A percentile compares a stretch with the other conserved stretches of the same genome.
Conservation (phyloP, 2,888 invertebrate species). For the Drosophila dives region DNA sequence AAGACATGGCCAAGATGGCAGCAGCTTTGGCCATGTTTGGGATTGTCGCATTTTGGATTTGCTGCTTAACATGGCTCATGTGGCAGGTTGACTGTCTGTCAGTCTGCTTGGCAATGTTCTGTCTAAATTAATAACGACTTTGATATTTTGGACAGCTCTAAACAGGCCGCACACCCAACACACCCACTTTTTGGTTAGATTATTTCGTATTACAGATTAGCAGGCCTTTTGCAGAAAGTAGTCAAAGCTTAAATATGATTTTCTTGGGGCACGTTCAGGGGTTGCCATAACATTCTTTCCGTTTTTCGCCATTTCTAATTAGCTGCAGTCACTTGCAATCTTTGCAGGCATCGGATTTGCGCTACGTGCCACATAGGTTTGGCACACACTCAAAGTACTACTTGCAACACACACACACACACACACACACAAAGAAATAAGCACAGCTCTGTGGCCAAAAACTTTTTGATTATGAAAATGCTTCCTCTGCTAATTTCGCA, state of each 20-base stretch:
- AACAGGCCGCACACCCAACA: background rate
- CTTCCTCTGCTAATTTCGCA: slow-evolving; percentile 40
- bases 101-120: slow-evolving; percentile 12
- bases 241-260: slow-evolving; percentile 23
- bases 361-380: slow-evolving; percentile 61
- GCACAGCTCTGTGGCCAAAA: slow-evolving; percentile 19
- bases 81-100: background rate
- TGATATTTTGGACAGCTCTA: slow-evolving; percentile 27
- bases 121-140: slow-evolving; percentile 61
- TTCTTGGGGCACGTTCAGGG: slow-evolving; percentile 56
- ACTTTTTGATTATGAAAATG: slow-evolving; percentile 46
- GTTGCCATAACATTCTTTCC: slow-evolving; percentile 68
- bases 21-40: slow-evolving; percentile 20
- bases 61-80: slow-evolving; percentile 1
- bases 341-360: slow-evolving; percentile 51
- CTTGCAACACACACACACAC: background rate
- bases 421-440: slow-evolving; percentile 28
- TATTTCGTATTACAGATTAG: slow-evolving; percentile 40
- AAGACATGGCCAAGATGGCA: slow-evolving; percentile 37
- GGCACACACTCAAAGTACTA: slow-evolving; percentile 31
- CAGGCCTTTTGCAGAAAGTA: slow-evolving; percentile 4
- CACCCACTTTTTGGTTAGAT: slow-evolving; percentile 24
- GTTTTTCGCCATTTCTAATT: slow-evolving; percentile 57
- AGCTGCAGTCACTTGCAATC: slow-evolving; percentile 67
- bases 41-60: slow-evolving; percentile 53